These are phyloP conservation scores for Seladonia tumulorum DNA, from an alignment of 2,888 invertebrate species.

Conservation along the genomic window DNA sequence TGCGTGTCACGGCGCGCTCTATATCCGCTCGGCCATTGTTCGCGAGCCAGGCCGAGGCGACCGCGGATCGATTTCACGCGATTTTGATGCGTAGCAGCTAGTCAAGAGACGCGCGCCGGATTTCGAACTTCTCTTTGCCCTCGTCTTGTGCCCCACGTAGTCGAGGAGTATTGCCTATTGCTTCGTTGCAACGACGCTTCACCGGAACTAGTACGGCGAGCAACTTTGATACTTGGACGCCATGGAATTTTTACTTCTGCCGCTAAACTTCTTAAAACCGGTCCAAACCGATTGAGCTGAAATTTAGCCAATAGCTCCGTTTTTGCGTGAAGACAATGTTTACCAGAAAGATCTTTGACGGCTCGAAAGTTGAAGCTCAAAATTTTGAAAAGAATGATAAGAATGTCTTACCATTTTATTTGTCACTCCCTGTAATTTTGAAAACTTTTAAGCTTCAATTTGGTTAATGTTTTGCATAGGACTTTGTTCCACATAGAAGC, in stretches of 20 bases:
- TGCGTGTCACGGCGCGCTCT: slow-evolving; percentile 40
- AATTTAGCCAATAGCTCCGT: too few relatives aligned
- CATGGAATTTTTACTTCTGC: neutral
- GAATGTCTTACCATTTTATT: too few relatives aligned
- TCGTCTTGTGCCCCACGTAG: slow-evolving; percentile 20
- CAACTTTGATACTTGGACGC: neutral
- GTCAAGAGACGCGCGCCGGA: slow-evolving; percentile 40
- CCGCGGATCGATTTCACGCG: slow-evolving; percentile 58
- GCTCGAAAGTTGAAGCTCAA: too few relatives aligned
- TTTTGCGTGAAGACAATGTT: too few relatives aligned
- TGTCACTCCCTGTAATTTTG: too few relatives aligned
- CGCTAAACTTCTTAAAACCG: neutral
- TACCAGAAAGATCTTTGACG: too few relatives aligned
- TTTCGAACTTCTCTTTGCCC: slow-evolving; percentile 37
- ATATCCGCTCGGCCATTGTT: slow-evolving; percentile 59
- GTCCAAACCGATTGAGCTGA: too few relatives aligned
- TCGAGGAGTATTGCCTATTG: slow-evolving; percentile 27
- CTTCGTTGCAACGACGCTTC: slow-evolving; percentile 30
- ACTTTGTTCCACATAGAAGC: too few relatives aligned
- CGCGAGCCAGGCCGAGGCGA: slow-evolving; percentile 30
- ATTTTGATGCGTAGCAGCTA: slow-evolving; percentile 52
- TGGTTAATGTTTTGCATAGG: too few relatives aligned
- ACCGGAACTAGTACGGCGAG: slow-evolving; percentile 10
- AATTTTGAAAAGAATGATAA: too few relatives aligned
- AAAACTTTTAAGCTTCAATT: too few relatives aligned